Conservation (phyloP, 1,140 invertebrate genomes). For the Eurosta solidaginis region DNA sequence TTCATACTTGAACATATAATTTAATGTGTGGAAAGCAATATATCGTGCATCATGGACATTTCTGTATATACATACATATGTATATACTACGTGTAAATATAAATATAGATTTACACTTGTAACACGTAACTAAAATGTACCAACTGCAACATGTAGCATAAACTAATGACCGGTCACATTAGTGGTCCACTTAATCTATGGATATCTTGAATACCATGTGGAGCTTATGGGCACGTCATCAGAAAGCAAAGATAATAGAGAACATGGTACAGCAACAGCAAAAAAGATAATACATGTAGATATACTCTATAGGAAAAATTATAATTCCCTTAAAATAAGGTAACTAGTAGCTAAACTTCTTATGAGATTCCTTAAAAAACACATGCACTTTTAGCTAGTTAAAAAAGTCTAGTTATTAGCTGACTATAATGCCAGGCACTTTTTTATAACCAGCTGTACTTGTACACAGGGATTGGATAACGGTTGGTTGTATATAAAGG, state of each 20-base stretch:
- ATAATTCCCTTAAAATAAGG: too few species aligned
- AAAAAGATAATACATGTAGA: neutral
- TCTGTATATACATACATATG: neutral
- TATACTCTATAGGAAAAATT: neutral
- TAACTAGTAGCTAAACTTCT: too few species aligned
- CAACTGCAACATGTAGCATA: slow-evolving; percentile 25
- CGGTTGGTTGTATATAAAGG: too few species aligned
- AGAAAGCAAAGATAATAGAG: neutral
- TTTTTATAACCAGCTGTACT: too few species aligned
- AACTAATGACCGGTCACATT: slow-evolving; percentile 23
- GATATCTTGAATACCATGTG: neutral
- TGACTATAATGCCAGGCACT: too few species aligned
- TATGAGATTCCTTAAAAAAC: too few species aligned
- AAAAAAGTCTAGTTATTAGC: too few species aligned
- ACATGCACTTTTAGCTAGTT: too few species aligned
- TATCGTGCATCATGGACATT: neutral
- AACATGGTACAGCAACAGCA: neutral
- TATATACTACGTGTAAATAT: neutral
- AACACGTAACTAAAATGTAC: neutral
- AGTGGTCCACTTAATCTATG: neutral
- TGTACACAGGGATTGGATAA: too few species aligned
- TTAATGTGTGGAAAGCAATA: neutral
- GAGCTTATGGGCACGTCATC: neutral
- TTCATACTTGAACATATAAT: too few species aligned
- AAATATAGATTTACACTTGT: neutral